phyloP scores from a whole-genome alignment of 2,888 invertebrate genomes.

The Candidula unifasciata region DNA sequence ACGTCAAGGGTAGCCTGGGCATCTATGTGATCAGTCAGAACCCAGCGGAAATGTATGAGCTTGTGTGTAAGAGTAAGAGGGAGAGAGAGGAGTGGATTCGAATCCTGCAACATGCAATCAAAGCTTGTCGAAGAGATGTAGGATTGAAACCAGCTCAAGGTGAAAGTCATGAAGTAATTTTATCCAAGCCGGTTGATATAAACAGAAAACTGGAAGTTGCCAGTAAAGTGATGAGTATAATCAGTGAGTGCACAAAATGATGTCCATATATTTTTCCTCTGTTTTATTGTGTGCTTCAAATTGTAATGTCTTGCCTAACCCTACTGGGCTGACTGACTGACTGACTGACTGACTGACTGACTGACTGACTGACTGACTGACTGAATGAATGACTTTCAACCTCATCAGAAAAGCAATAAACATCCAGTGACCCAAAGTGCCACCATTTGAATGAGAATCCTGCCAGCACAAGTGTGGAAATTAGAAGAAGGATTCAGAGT shows the following conservation, averaged over 20 bases:
- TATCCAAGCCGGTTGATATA: conserved; percentile 87
- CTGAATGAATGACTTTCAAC: too few species aligned
- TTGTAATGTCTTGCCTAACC: too few species aligned
- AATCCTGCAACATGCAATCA: conserved; percentile 89
- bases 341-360: too few species aligned
- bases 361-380: too few species aligned
- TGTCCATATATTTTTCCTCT: too few species aligned
- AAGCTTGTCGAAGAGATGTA: conserved; percentile 86
- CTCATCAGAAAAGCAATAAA: too few species aligned
- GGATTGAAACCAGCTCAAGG: conserved; percentile 2
- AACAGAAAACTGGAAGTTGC: conserved; percentile 86
- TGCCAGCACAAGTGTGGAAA: too few species aligned
- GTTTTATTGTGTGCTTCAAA: neutral
- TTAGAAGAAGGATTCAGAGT: too few species aligned
- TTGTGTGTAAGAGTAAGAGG: conserved; percentile 90
- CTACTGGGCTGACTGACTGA: too few species aligned
- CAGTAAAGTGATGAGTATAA: conserved; percentile 87
- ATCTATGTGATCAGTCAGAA: conserved; percentile 95
- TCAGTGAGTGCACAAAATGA: conserved; percentile 82
- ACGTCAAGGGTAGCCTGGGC: conserved; percentile 88
- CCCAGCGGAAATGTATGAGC: conserved; percentile 95
- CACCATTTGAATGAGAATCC: too few species aligned
- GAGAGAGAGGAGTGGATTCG: conserved; percentile 94
- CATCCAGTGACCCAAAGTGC: too few species aligned
- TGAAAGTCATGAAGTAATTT: conserved; percentile 76